phyloP scores from a whole-genome alignment of 2,888 invertebrate species.

The Tromatobia lineatoria region DNA sequence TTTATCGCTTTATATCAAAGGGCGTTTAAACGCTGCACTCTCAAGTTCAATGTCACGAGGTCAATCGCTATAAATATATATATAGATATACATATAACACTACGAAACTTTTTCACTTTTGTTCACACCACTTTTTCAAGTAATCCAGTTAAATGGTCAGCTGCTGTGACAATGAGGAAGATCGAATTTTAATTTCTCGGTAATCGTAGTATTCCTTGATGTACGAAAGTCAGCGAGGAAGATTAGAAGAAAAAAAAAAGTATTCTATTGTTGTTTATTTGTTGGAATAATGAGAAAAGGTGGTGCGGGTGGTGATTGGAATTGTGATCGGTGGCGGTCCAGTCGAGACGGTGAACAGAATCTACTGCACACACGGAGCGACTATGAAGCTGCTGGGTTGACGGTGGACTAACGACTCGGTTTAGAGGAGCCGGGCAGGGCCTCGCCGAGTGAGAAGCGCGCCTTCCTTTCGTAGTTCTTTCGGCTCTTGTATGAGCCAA shows the following conservation, averaged over 20 bases:
- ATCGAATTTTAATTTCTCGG: background rate
- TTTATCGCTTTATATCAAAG: conserved; percentile 19
- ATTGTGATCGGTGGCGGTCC: conserved; percentile 44
- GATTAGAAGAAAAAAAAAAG: background rate
- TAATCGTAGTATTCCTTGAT: background rate
- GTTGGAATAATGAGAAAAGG: background rate
- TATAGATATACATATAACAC: background rate
- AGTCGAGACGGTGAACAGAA: background rate
- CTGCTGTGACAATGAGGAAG: background rate
- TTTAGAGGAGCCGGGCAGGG: conserved; percentile 60
- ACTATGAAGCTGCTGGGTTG: conserved; percentile 68
- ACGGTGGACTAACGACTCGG: conserved; percentile 69
- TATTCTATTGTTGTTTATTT: conserved; percentile 3
- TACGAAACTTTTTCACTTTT: conserved; percentile 6
- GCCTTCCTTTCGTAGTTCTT: conserved; percentile 50
- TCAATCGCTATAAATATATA: conserved; percentile 16
- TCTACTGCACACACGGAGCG: conserved; percentile 54
- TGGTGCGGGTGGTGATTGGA: conserved; percentile 9
- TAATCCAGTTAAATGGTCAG: conserved; percentile 1
- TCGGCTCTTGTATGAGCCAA: conserved; percentile 45
- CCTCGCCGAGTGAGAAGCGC: conserved; percentile 40
- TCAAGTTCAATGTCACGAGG: conserved; percentile 54
- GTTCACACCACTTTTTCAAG: conserved; percentile 21
- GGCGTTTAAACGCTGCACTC: conserved; percentile 21
- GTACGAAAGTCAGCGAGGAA: background rate